These are phyloP conservation scores for Ceratotherium simum DNA, from an alignment of 2,113 vertebrate species.

Conservation along the genomic window DNA sequence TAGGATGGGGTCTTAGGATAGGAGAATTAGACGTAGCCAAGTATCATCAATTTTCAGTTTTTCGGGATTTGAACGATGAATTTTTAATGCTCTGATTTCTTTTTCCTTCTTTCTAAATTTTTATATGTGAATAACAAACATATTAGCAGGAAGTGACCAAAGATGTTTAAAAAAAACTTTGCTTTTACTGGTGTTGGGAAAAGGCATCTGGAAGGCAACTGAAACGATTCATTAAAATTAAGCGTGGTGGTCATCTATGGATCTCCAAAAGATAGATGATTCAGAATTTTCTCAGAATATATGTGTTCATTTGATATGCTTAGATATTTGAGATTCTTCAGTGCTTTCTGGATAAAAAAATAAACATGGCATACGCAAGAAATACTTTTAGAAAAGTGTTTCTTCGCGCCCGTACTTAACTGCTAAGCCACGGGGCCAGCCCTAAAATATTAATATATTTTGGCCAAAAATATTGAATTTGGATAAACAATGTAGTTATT, in stretches of 20 bases:
- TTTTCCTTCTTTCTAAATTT: background rate
- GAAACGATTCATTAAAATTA: background rate
- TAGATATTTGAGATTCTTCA: background rate
- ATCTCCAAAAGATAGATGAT: background rate
- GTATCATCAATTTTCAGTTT: background rate
- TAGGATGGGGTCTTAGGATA: background rate
- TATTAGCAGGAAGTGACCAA: background rate
- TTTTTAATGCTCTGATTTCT: conserved; percentile 25
- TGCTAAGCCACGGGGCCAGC: no score
- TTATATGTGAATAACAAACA: background rate
- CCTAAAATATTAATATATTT: background rate
- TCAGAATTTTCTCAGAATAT: background rate
- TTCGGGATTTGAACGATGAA: background rate
- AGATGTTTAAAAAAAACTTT: background rate
- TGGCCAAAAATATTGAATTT: background rate
- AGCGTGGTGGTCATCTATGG: background rate
- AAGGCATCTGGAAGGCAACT: background rate
- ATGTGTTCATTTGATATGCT: background rate
- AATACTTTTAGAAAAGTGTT: background rate
- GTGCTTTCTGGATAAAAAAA: background rate
- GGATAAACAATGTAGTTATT: background rate
- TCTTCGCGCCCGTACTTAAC: background rate
- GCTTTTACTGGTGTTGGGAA: background rate
- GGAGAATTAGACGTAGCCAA: background rate
- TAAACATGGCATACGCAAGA: background rate